Percentiles rank a stretch among this genome's conserved stretches.
Conservation (phyloP, 2,113 vertebrate genomes). For the Dipodomys spectabilis region DNA sequence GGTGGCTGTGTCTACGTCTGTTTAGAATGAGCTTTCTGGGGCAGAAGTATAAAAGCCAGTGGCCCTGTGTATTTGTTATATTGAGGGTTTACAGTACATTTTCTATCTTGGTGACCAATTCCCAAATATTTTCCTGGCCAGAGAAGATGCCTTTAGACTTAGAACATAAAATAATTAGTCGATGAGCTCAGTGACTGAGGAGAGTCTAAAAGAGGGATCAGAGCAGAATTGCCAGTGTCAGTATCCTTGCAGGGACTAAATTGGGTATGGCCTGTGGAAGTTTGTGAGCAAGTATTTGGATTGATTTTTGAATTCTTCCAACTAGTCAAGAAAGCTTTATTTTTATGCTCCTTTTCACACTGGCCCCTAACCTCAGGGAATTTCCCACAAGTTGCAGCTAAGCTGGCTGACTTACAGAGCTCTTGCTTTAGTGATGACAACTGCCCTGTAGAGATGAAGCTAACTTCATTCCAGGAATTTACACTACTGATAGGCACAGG, state of each 20-base stretch:
- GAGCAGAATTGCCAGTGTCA: neutral
- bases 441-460: constrained; percentile 63
- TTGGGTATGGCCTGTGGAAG: neutral
- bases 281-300: neutral
- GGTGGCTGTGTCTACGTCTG: neutral
- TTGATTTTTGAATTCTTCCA: constrained; percentile 28
- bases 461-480: constrained; percentile 68
- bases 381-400: constrained; percentile 65
- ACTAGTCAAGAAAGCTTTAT: constrained; percentile 28
- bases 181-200: constrained; percentile 41
- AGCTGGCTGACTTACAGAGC: constrained; percentile 61
- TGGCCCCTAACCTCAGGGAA: constrained; percentile 30
- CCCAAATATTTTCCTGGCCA: neutral
- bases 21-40: constrained; percentile 24
- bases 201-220: neutral
- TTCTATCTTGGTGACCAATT: neutral
- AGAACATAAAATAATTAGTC: neutral
- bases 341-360: neutral
- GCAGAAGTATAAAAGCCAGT: neutral
- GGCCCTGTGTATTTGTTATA: neutral
- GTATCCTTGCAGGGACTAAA: neutral
- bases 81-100: neutral
- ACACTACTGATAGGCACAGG: constrained; percentile 58
- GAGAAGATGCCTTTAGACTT: constrained; percentile 39
- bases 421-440: constrained; percentile 68